Base-by-base conservation (phyloP, 1,140 invertebrate genomes). In the Megathymus violae region DNA sequence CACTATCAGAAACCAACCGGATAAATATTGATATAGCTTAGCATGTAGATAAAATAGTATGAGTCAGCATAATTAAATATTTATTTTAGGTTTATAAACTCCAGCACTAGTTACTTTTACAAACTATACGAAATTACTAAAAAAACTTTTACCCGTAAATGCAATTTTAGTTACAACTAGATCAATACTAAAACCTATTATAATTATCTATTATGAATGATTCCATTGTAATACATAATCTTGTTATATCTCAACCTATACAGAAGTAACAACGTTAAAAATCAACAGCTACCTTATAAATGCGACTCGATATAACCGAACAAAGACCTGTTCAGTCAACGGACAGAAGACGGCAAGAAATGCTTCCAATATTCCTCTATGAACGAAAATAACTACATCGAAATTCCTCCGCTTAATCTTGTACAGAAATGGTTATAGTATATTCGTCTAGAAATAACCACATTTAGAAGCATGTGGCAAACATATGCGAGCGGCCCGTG, bases 361-460 rank as follows among this genome's bases (percentile, higher is more conserved):
- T 41, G 22, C 19, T 7, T 54, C 11, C 51, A 41, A 41, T 54
- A 54, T 54, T 54, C 16, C 17, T 41, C 51, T 19, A 27, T 19
- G 14, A 54, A 22, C 38, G 40, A 44, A 56, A 56, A 43, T 56
- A 56, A 56, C 40, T 17, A 43, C 52, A 44, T 44, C 52, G 31
- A 56, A 56, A 56, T 56, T 56, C 52, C 52, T 44, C 13, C 22
- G 40, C 15, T 15, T 31, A 43, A 44, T 56, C 36, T 52, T 19
- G 27, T 44, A 44, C 15, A 51, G 48, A 51, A 51, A 44, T 34
- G 52, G 51, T 43, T 17, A 58, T 58, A 58, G 40, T 11, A 44
- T 58, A 56, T 56, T 56, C n/a, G n/a, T n/a, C 22, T 56, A 40
- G 40, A 44, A 56, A 56, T 56, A 56, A 19, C 52, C 40, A 52